These are phyloP conservation scores for Coleophora deauratella DNA, from an alignment of 2,888 invertebrate genomes.

Conservation along the genomic window DNA sequence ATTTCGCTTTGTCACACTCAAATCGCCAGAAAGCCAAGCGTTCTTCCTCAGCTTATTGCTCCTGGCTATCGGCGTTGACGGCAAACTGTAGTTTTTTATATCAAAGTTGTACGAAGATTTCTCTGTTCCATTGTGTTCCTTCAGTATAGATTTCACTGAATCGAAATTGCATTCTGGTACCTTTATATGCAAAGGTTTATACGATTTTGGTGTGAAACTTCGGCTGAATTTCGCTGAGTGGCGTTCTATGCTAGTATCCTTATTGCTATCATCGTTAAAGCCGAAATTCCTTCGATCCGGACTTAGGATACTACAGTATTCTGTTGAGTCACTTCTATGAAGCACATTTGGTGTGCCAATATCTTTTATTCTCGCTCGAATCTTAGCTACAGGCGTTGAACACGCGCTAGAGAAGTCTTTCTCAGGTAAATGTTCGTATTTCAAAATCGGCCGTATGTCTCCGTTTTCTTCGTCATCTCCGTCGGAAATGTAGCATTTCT, in stretches of 20 bases:
- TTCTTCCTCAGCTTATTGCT: constrained; percentile 70
- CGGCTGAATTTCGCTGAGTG: constrained; percentile 48
- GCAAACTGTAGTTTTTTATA: constrained; percentile 64
- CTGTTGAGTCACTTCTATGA: constrained; percentile 64
- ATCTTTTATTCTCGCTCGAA: constrained; percentile 46
- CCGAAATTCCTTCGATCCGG: constrained; percentile 44
- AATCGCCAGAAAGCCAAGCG: constrained; percentile 69
- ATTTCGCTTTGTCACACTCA: constrained; percentile 26
- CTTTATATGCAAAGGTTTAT: constrained; percentile 62
- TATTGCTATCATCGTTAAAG: constrained; percentile 32
- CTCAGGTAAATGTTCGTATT: constrained; percentile 38
- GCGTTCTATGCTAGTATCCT: constrained; percentile 36
- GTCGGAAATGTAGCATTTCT: constrained; percentile 42
- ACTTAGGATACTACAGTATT: constrained; percentile 64
- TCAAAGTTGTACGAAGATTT: constrained; percentile 62
- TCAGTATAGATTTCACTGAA: constrained; percentile 47
- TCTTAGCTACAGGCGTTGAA: constrained; percentile 55
- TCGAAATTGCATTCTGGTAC: constrained; percentile 60
- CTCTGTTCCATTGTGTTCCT: constrained; percentile 32
- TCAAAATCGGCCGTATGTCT: constrained; percentile 22
- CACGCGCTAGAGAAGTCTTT: constrained; percentile 53
- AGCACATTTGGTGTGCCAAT: constrained; percentile 47
- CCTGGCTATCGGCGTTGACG: constrained; percentile 68
- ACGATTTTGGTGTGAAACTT: constrained; percentile 64
- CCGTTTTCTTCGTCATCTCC: constrained; percentile 23